A percentile compares a stretch with the other conserved stretches of the same genome.
phyloP scores from a whole-genome alignment of 2,113 vertebrate genomes.

The Corythaeola cristata region DNA sequence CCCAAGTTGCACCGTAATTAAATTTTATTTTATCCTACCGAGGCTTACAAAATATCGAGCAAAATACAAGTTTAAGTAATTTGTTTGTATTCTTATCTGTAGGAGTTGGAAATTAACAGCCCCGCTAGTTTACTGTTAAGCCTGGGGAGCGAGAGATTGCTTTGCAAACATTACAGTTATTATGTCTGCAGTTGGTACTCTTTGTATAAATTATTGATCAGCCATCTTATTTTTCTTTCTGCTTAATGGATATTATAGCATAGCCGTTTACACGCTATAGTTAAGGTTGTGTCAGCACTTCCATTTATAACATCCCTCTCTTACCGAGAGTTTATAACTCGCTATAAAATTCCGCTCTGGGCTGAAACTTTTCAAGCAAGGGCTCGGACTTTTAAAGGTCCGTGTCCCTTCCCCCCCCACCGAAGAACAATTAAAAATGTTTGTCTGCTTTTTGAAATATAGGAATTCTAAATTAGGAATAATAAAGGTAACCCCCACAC shows the following conservation, averaged over 20 bases:
- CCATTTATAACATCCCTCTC: constrained; percentile 75
- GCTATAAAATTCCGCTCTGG: constrained; percentile 67
- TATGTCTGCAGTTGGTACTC: constrained; percentile 86
- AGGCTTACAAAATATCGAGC: constrained; percentile 76
- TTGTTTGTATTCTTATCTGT: constrained; percentile 86
- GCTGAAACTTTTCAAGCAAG: constrained; percentile 71
- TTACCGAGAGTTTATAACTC: constrained; percentile 73
- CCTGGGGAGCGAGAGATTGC: constrained; percentile 84
- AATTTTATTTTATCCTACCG: constrained; percentile 79
- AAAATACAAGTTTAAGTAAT: constrained; percentile 83
- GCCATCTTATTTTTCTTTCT: constrained; percentile 85
- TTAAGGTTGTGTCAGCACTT: constrained; percentile 83
- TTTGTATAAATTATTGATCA: constrained; percentile 88
- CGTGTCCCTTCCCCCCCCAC: background rate
- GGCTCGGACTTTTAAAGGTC: constrained; percentile 24
- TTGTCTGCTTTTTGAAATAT: background rate
- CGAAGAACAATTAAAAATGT: background rate
- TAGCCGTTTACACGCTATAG: constrained; percentile 79
- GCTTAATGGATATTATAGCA: constrained; percentile 87
- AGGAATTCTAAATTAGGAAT: constrained; percentile 7
- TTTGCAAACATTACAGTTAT: constrained; percentile 87
- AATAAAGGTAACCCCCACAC: constrained; percentile 7
- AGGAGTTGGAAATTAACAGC: constrained; percentile 82
- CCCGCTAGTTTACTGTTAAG: constrained; percentile 81
- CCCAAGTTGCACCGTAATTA: constrained; percentile 74